These are phyloP conservation scores for Rhagonycha fulva DNA, from an alignment of 2,888 invertebrate species.

Conservation along the genomic window DNA sequence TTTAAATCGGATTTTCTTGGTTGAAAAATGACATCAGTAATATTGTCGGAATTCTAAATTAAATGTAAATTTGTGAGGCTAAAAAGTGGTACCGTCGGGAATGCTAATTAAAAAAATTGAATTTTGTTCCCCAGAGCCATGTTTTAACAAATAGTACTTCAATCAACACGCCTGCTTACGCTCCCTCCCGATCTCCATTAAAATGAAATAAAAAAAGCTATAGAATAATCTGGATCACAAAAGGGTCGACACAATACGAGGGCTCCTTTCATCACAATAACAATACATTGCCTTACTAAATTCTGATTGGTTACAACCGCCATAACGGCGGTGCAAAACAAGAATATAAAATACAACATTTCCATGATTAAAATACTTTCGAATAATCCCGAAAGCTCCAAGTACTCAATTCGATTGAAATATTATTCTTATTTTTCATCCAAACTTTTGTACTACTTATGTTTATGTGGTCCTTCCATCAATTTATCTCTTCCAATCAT, in stretches of 20 bases:
- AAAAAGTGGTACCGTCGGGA: constrained; percentile 30
- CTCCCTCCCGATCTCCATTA: constrained; percentile 43
- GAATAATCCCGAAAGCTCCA: background rate
- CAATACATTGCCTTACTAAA: constrained; percentile 43
- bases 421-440: background rate
- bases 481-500: background rate
- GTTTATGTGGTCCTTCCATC: background rate
- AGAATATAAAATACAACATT: constrained; percentile 41
- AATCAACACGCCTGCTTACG: constrained; percentile 37
- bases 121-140: constrained; percentile 35
- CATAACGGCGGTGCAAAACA: constrained; percentile 43
- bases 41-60: constrained; percentile 20
- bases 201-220: constrained; percentile 46
- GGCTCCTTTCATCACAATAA: constrained; percentile 46
- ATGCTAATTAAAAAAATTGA: constrained; percentile 38
- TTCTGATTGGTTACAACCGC: constrained; percentile 46
- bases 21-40: constrained; percentile 19
- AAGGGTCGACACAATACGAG: constrained; percentile 43
- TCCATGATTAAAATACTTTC: background rate
- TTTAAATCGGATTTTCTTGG: background rate
- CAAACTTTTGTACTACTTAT: no score
- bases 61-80: constrained; percentile 25
- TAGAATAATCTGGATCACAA: constrained; percentile 48
- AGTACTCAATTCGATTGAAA: background rate
- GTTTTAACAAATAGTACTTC: constrained; percentile 40